Conservation (phyloP, 2,113 vertebrate species). For the Eclectus roratus region DNA sequence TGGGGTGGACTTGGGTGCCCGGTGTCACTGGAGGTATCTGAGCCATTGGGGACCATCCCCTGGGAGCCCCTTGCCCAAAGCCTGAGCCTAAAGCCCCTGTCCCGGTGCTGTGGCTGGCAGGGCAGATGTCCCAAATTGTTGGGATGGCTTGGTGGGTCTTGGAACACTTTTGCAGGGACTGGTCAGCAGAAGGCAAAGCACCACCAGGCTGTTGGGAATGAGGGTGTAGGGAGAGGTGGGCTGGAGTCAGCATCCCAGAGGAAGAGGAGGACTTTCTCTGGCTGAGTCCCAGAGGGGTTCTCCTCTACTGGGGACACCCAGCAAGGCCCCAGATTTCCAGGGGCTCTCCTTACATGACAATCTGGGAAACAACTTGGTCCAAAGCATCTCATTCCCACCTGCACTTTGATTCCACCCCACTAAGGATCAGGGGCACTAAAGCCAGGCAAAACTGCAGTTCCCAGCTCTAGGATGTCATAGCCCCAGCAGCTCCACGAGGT, state of each 20-base stretch:
- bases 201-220: background rate
- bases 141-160: background rate
- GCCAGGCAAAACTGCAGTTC: background rate
- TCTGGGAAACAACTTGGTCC: background rate
- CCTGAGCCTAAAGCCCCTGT: background rate
- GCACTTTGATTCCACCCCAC: background rate
- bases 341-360: background rate
- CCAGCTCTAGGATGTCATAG: background rate
- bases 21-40: background rate
- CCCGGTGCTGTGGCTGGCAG: background rate
- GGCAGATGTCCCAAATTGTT: rapidly evolving
- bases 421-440: background rate
- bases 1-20: background rate
- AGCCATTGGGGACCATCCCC: background rate
- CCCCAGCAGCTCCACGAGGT: background rate
- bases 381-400: background rate
- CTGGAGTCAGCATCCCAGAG: background rate
- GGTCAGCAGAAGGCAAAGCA: background rate
- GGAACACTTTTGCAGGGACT: background rate
- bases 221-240: background rate
- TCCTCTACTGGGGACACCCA: background rate
- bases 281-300: background rate
- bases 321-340: background rate
- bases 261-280: background rate
- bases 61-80: background rate